Evolutionary conservation across 30 jellyfish, hydroid and myxozoan species (phyloP).

Genomic region (Catostylus mosaicus): DNA sequence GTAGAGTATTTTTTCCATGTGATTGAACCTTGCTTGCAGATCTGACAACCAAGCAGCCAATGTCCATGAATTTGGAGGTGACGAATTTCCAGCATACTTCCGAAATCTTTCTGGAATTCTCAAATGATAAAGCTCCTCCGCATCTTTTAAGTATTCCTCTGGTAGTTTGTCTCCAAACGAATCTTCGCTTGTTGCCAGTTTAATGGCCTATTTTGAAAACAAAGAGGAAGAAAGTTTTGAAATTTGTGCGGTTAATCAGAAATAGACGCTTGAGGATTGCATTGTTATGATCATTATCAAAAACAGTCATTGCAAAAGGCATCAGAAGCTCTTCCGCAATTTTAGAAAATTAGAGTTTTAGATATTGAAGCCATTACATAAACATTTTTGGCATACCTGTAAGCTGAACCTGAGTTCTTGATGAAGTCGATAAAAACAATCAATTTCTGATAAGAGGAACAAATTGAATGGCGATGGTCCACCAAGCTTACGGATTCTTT

Average conservation of each 20-base stretch:
- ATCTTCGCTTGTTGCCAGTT: constrained; percentile 67
- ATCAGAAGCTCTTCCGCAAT: too few species aligned
- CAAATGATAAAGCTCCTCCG: constrained; percentile 75
- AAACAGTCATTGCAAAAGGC: too few species aligned
- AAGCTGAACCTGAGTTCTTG: constrained; percentile 64
- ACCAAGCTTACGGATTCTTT: constrained; percentile 79
- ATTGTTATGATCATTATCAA: too few species aligned
- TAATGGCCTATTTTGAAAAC: constrained; percentile 42
- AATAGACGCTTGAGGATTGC: too few species aligned
- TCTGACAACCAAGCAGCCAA: constrained; percentile 71
- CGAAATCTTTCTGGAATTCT: constrained; percentile 70
- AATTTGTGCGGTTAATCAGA: too few species aligned
- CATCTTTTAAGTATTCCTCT: constrained; percentile 54
- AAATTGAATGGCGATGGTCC: constrained; percentile 80
- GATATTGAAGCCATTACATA: not conserved
- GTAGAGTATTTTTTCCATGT: constrained; percentile 68
- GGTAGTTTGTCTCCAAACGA: constrained; percentile 60
- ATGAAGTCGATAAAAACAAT: constrained; percentile 60
- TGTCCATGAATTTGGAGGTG: constrained; percentile 83
- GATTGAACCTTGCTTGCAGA: constrained; percentile 69
- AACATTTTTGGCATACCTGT: constrained; percentile 50
- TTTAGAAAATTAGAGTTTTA: too few species aligned
- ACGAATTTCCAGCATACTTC: constrained; percentile 60
- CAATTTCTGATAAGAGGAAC: constrained; percentile 77
- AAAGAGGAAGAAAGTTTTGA: too few species aligned